Percentiles rank a stretch among this genome's conserved stretches.
These are phyloP conservation scores for Chitala chitala DNA, from an alignment of 2,113 vertebrate genomes.

Conservation along the genomic window DNA sequence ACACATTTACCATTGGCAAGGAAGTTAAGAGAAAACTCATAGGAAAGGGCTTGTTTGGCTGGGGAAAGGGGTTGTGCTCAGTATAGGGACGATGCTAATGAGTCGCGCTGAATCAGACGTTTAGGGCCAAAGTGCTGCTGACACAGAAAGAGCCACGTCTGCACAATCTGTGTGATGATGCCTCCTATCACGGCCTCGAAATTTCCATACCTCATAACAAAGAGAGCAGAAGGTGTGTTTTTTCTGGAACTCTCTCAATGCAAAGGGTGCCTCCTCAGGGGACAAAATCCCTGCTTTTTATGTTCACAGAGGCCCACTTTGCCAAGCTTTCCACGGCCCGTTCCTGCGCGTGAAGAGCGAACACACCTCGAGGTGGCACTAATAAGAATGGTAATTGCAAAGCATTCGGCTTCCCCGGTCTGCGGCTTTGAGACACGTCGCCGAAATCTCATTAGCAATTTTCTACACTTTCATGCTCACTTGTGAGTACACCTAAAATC, in stretches of 20 bases:
- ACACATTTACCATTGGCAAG: too few species aligned
- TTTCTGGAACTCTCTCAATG: background rate
- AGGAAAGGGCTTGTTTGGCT: too few species aligned
- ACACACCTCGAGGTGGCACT: background rate
- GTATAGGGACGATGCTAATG: background rate
- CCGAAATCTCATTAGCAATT: background rate
- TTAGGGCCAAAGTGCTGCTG: too few species aligned
- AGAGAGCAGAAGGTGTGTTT: background rate
- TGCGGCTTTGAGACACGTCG: background rate
- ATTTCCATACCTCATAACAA: background rate
- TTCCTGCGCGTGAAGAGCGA: conserved; percentile 4
- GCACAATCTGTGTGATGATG: background rate
- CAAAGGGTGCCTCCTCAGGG: background rate
- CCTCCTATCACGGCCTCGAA: background rate
- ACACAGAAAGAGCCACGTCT: background rate
- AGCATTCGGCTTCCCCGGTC: background rate
- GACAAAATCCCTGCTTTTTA: background rate
- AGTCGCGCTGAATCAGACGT: background rate
- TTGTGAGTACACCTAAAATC: too few species aligned
- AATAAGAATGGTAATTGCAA: background rate
- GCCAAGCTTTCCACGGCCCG: background rate
- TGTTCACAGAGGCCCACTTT: background rate
- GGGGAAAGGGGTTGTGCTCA: too few species aligned
- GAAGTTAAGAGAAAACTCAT: too few species aligned
- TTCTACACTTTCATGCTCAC: background rate